phyloP scores from a whole-genome alignment of 2,113 vertebrate genomes.

The Charina bottae region DNA sequence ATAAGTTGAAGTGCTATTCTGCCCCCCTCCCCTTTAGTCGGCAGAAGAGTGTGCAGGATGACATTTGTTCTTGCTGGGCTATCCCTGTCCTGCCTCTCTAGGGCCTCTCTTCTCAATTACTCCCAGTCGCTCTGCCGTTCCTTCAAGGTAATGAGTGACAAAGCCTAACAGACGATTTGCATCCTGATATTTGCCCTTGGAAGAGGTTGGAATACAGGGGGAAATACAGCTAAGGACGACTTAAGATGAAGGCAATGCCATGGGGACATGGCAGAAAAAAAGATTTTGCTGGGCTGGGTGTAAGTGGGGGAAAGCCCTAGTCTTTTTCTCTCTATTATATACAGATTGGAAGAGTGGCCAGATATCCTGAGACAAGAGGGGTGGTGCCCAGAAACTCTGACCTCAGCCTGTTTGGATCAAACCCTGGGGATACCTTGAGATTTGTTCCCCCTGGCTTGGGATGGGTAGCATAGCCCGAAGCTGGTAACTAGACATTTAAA shows the following conservation, averaged over 20 bases:
- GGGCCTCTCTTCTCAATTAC: background rate
- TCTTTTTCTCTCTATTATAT: background rate
- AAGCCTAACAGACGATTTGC: background rate
- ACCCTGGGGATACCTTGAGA: background rate
- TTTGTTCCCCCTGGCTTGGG: background rate
- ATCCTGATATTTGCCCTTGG: background rate
- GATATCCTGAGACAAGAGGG: background rate
- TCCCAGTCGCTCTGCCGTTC: background rate
- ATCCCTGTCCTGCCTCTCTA: background rate
- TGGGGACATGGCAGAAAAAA: background rate
- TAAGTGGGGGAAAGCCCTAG: background rate
- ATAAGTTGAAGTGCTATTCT: background rate
- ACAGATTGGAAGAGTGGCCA: background rate
- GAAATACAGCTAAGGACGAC: background rate
- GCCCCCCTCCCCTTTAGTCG: background rate
- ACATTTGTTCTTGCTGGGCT: background rate
- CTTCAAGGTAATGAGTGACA: background rate
- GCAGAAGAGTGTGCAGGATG: background rate
- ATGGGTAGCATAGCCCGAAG: background rate
- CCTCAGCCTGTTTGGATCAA: background rate
- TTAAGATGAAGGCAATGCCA: background rate
- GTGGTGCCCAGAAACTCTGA: background rate
- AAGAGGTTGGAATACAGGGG: background rate
- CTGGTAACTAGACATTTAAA: background rate
- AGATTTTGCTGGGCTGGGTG: background rate